Conservation (phyloP, 1,140 invertebrate species). For the Antheraea pernyi region DNA sequence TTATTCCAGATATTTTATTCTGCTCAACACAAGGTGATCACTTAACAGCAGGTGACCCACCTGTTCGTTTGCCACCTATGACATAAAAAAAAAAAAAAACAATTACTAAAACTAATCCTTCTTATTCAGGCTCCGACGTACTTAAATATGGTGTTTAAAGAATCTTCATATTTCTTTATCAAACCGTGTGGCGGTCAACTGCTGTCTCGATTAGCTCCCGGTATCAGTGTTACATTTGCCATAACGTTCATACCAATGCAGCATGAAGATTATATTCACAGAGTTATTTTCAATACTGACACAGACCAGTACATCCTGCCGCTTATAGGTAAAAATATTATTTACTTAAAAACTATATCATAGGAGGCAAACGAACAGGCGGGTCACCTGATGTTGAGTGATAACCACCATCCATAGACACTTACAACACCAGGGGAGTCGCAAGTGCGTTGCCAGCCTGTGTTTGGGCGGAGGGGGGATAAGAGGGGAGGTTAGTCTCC, state of each 20-base stretch:
- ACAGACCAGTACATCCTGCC: slow-evolving; percentile 61
- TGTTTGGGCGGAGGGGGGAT: too few species aligned
- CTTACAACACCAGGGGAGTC: too few species aligned
- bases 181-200: slow-evolving; percentile 51
- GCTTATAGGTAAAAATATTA: slow-evolving; percentile 45
- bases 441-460: too few species aligned
- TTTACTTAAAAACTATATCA: slow-evolving; percentile 1
- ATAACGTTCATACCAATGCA: slow-evolving; percentile 55
- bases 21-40: too few species aligned
- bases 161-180: slow-evolving; percentile 60
- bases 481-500: too few species aligned
- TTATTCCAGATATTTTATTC: too few species aligned
- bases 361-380: too few species aligned
- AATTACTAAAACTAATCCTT: not conserved
- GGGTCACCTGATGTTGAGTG: too few species aligned
- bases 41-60: too few species aligned
- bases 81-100: too few species aligned
- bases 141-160: slow-evolving; percentile 62
- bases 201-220: slow-evolving; percentile 57
- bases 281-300: slow-evolving; percentile 63
- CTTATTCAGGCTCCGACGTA: slow-evolving; percentile 45
- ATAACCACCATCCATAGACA: too few species aligned
- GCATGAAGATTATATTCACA: slow-evolving; percentile 60
- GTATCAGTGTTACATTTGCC: slow-evolving; percentile 60
- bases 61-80: too few species aligned